Conservation (phyloP, 2,888 invertebrate species). For the Parnassius glacialis region DNA sequence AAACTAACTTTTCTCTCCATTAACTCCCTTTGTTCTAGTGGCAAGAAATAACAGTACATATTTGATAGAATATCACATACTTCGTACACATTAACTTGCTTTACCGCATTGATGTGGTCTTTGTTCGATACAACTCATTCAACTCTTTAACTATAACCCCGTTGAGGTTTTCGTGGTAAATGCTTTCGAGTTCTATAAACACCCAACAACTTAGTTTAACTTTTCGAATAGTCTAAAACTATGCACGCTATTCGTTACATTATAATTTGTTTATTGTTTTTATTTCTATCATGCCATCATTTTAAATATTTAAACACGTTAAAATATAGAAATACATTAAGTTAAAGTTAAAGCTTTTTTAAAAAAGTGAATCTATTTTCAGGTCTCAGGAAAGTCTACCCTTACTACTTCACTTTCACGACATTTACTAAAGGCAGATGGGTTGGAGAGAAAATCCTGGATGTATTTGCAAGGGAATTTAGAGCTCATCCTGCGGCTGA, state of each 20-base stretch:
- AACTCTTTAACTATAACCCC: constrained; percentile 42
- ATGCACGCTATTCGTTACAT: constrained; percentile 13
- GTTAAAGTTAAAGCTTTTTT: too few relatives aligned
- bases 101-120: constrained; percentile 58
- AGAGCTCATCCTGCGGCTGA: constrained; percentile 96
- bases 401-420: constrained; percentile 97
- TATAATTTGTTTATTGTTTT: too few relatives aligned
- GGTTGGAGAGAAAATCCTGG: constrained; percentile 95
- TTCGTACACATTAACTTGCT: constrained; percentile 47
- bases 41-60: constrained; percentile 2
- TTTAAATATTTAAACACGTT: too few relatives aligned
- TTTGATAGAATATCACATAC: constrained; percentile 5
- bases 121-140: constrained; percentile 24
- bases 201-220: constrained; percentile 19
- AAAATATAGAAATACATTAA: too few relatives aligned
- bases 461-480: constrained; percentile 96
- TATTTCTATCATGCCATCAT: too few relatives aligned
- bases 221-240: constrained; percentile 6
- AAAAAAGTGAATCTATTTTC: neutral
- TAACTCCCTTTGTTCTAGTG: neutral
- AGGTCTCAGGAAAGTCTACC: constrained; percentile 88
- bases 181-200: constrained; percentile 22
- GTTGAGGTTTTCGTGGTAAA: constrained; percentile 24
- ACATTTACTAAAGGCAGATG: constrained; percentile 98
- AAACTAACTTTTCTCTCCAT: constrained; percentile 1